Base-by-base conservation (phyloP, 1,140 invertebrate species). In the Drosophila mojavensis region DNA sequence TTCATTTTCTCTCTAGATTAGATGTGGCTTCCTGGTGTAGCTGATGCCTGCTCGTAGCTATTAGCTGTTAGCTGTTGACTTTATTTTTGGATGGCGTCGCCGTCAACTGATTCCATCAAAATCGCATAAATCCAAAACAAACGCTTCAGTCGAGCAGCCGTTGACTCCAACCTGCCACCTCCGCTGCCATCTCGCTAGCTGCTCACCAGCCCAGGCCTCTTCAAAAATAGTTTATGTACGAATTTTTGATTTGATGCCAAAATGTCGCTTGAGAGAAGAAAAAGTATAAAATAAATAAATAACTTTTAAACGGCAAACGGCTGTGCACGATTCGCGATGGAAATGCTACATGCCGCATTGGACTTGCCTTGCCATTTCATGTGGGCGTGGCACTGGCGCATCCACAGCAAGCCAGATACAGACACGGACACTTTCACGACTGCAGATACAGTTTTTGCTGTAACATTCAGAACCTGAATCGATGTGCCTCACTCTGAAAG, bases 191-290 rank as follows among this genome's bases (percentile, higher is more conserved):
- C 33, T 36, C 33, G 26, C 26, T 28, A 0, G 33, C 10, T 36
- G 33, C 33, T 36, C 47, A 51, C 59, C 30, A 36, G 67, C 24
- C 54, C 47, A 39, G 53, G 28, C 58, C 71, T 75, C 79, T 73
- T 77, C 84, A 79, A 83, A 88, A 88, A 88, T 88, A 88, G 83
- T 88, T 88, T 89, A 88, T 88, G 80, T 79, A 83, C 66, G 75
- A 71, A 88, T 88, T 88, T 88, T 88, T 88, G 83, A 88, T 88
- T 79, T 89, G 72, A 88, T 89, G 83, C 84, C 83, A 88, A 88
- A 88, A 89, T 80, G 83, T 83, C 79, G 77, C 79, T 63, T 75
- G 77, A 79, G 70, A 75, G 63, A 24, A 56, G 39, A 30, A 30
- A 30, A 79, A 75, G 75, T 65, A 41, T 20, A 56, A 41, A 56